Evolutionary conservation across 2,888 invertebrate genomes (phyloP).

Genomic region (Uloborus plumipes): DNA sequence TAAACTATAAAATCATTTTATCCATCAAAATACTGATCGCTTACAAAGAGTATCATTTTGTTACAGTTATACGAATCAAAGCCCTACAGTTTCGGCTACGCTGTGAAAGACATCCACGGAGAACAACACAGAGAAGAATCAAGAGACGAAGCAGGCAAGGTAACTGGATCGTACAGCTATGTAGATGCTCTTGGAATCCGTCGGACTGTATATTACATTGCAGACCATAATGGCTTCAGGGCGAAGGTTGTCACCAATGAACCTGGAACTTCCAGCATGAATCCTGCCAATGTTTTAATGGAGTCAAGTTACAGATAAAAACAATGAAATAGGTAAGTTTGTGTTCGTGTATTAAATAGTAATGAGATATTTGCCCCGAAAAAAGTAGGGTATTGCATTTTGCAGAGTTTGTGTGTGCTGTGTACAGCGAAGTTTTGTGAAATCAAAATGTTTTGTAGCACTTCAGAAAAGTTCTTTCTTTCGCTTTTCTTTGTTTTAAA

Average conservation of each 20-base stretch:
- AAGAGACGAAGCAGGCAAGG: slow-evolving; percentile 32
- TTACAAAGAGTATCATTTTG: too few species aligned
- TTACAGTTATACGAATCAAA: slow-evolving; percentile 19
- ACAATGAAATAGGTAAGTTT: neutral
- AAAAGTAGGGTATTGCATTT: too few species aligned
- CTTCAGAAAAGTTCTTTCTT: too few species aligned
- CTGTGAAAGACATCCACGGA: slow-evolving; percentile 33
- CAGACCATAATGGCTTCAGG: slow-evolving; percentile 46
- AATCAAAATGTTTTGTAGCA: too few species aligned
- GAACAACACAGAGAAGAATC: slow-evolving; percentile 44
- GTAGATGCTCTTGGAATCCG: slow-evolving; percentile 49
- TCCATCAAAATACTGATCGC: neutral
- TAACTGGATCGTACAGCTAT: slow-evolving; percentile 48
- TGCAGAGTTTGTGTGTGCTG: too few species aligned
- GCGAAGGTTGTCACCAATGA: slow-evolving; percentile 55
- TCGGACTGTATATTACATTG: slow-evolving; percentile 42
- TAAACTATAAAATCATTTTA: too few species aligned
- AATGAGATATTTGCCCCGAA: too few species aligned
- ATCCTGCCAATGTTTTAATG: slow-evolving; percentile 48
- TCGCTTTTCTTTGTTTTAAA: too few species aligned
- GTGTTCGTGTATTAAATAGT: too few species aligned
- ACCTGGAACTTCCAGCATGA: slow-evolving; percentile 51
- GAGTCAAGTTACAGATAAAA: slow-evolving; percentile 22
- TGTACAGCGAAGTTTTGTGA: too few species aligned
- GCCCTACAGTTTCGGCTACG: slow-evolving; percentile 52